Evolutionary conservation across 1,140 invertebrate genomes (phyloP), one percentile per base, ranked within the genome.

Genomic region (Chlorops oryzae): DNA sequence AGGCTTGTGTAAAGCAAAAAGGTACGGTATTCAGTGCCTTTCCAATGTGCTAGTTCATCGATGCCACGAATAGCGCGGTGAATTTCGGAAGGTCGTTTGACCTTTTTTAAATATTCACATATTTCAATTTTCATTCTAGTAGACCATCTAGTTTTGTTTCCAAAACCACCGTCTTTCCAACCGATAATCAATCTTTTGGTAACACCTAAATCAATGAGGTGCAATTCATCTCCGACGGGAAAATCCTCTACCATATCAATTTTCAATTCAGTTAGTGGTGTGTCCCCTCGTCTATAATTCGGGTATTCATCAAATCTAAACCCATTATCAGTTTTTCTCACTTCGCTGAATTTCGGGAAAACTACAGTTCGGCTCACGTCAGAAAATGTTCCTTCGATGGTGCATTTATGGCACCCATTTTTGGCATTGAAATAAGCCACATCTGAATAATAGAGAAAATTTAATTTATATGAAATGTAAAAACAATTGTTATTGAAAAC

Each of bases 221-320:
- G 57, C 15, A 60, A 24, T 13, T 50, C 50, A 54, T 63, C 62
- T 18, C 23, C 50, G 3, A 59, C 53, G 15, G 56, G 55, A 56
- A 62, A 62, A 41, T 51, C 52, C 41, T 59, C 44, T 10, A 64
- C 25, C 58, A 64, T 60, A 42, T 64, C 45, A 35, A 35, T 17
- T 15, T 13, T 13, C n/a, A 65, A 27, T 43, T 43, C 38, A 21
- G 55, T 28, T 35, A 62, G 35, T 12, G 59, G 56, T 9, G 54
- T 52, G 27, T 55, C 47, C 2, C 13, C 0, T 52, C 62, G 61
- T 51, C 62, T 59, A 46, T 62, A 59, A 40, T 4, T 9, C 12
- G 10, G 17, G 18, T 40, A 40, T 21, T 20, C 12, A 5, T 18
- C 3, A 20, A 3, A 3, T 10, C 38, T 15, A 20, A 40, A 40